Evolutionary conservation across 2,113 vertebrate genomes (phyloP).

Genomic region (Chionodraco myersi): DNA sequence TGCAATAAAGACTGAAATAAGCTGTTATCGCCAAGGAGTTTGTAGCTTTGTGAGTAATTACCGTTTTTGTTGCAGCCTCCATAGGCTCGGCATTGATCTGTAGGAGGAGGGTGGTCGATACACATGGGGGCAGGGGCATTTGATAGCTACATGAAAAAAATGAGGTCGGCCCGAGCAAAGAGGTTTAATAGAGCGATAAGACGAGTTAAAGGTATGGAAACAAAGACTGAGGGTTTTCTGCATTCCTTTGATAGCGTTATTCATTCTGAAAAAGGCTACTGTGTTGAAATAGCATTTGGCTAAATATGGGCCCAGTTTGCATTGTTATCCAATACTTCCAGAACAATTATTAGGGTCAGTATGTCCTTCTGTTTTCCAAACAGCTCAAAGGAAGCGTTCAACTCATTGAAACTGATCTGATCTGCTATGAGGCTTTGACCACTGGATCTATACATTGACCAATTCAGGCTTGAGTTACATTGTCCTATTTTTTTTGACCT

Average conservation of each 20-base stretch:
- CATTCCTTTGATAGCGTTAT: constrained; percentile 34
- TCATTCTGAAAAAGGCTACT: constrained; percentile 20
- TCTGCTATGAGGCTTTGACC: constrained; percentile 36
- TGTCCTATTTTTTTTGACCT: constrained; percentile 40
- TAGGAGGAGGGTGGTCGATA: constrained; percentile 78
- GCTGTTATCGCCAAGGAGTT: constrained; percentile 76
- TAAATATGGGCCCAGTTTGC: constrained; percentile 15
- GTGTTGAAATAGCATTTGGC: constrained; percentile 5
- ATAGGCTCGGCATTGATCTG: constrained; percentile 83
- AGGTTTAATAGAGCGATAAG: constrained; percentile 81
- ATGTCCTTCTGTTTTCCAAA: constrained; percentile 44
- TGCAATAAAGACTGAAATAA: constrained; percentile 76
- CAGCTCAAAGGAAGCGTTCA: constrained; percentile 26
- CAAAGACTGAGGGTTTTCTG: constrained; percentile 54
- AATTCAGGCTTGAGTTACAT: constrained; percentile 54
- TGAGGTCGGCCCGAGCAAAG: constrained; percentile 68
- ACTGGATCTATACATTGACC: constrained; percentile 72
- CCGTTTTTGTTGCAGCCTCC: constrained; percentile 81
- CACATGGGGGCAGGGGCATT: constrained; percentile 74
- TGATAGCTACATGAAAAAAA: constrained; percentile 82
- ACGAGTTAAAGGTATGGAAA: constrained; percentile 64
- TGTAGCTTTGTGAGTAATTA: constrained; percentile 84
- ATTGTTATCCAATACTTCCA: constrained; percentile 13
- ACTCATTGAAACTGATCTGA: constrained; percentile 54
- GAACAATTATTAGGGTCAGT: not conserved